Evolutionary conservation across 2,113 vertebrate genomes (phyloP), one percentile per base, ranked within the genome.

Genomic region (Patagioenas fasciata): DNA sequence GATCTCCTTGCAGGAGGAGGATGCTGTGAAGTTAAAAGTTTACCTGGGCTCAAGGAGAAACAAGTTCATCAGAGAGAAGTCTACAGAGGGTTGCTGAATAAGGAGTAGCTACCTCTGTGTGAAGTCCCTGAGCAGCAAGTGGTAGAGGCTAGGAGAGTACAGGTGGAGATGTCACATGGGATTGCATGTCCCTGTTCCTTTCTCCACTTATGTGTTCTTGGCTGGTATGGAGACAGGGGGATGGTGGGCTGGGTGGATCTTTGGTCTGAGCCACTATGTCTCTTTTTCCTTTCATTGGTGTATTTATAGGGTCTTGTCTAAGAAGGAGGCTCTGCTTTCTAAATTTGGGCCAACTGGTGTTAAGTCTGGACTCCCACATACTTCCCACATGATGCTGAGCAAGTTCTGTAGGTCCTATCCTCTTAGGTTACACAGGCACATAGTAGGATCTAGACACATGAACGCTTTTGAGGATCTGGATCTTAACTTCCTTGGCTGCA

Each of bases 271-370:
- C 65, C 69, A 51, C 36, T 57, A 50, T 42, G 67, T 73, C 72
- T 80, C 25, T 42, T 77, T 40, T 84, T 60, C 34, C 29, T 31
- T 84, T 86, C 88, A 44, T 34, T 32, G 81, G 48, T 91, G 65
- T 89, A 75, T 92, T 95, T 91, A 34, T 89, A 93, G 88, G 66
- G 13, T 17, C 6, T 14, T 77, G 65, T 71, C 73, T 83, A 20
- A 88, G 82, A 64, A 83, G 79, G 44, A 80, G 64, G 61, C 85
- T 80, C 54, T 8, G 7, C 72, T 95, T 95, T 66, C 90, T 94
- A 93, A 90, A 84, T 86, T 78, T 78, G 56, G 71, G 40, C 24
- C 80, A 64, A 82, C 31, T 60, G 57, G 61, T 74, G 48, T 78
- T 48, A 92, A 69, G 85, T 93, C 77, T 88, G 66, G n/a, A 4